A percentile compares a stretch with the other conserved stretches of the same genome.
Evolutionary conservation across 2,113 vertebrate genomes (phyloP).

Genomic region (Ochotona curzoniae): DNA sequence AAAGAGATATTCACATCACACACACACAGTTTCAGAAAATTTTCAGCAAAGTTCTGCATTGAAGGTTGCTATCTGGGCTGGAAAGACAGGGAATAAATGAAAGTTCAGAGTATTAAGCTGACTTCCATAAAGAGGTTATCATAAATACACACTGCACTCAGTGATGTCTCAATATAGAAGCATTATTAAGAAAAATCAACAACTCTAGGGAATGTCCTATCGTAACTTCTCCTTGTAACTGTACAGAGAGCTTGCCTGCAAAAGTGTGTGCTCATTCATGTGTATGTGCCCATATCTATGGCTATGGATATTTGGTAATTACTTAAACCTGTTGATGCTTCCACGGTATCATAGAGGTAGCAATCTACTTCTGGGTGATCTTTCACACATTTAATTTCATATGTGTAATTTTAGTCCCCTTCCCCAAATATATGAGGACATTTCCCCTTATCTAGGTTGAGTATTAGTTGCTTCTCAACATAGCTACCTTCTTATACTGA

Average conservation of each 20-base stretch:
- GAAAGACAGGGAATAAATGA: constrained; percentile 69
- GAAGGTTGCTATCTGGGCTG: constrained; percentile 50
- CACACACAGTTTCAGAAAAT: constrained; percentile 7
- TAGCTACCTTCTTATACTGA: neutral
- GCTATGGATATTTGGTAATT: neutral
- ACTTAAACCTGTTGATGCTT: neutral
- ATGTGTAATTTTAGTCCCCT: neutral
- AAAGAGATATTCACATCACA: constrained; percentile 58
- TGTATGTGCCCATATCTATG: neutral
- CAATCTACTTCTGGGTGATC: neutral
- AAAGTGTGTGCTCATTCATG: fast-evolving
- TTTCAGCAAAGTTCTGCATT: constrained; percentile 66
- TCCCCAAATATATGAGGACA: neutral
- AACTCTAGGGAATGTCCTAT: neutral
- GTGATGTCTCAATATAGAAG: constrained; percentile 33
- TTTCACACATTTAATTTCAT: neutral
- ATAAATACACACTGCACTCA: constrained; percentile 53
- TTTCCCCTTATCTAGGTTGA: neutral
- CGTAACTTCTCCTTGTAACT: neutral
- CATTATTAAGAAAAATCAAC: constrained; percentile 33
- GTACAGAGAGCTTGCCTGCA: neutral
- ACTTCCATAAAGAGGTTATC: constrained; percentile 57
- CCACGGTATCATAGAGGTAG: neutral
- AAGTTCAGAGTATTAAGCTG: constrained; percentile 61
- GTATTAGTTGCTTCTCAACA: neutral